These are phyloP conservation scores for Gallinago solitaria DNA, from an alignment of 2,797 vertebrate genomes.

Conservation along the genomic window DNA sequence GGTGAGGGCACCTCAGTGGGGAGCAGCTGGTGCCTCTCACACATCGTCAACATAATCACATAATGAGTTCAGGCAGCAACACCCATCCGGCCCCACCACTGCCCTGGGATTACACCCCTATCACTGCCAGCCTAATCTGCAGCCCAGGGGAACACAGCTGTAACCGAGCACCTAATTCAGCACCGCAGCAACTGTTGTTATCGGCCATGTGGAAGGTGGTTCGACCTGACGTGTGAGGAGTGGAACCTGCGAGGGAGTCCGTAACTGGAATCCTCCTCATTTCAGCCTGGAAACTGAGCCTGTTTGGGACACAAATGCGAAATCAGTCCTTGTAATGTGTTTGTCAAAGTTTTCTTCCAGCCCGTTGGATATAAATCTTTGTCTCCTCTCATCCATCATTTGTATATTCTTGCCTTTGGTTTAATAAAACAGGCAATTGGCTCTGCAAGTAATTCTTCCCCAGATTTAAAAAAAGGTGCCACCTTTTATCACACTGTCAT, in stretches of 20 bases:
- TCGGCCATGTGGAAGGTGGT: not conserved
- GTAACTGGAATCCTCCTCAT: rapidly evolving
- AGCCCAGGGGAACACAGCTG: not conserved
- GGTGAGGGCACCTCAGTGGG: rapidly evolving
- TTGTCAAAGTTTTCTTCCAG: not conserved
- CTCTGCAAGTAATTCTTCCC: not conserved
- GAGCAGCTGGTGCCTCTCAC: not conserved
- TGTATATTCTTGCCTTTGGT: not conserved
- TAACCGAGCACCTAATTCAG: not conserved
- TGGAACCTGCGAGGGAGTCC: not conserved
- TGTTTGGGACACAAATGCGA: rapidly evolving
- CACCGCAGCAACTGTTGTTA: rapidly evolving
- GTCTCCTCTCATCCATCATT: not conserved
- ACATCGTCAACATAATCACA: not conserved
- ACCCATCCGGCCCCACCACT: not conserved
- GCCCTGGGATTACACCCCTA: not conserved
- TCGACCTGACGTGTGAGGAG: rapidly evolving
- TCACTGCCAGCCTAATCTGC: not conserved
- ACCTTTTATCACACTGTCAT: not conserved
- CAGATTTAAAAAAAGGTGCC: not conserved
- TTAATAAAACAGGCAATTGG: not conserved
- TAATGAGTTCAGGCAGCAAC: not conserved
- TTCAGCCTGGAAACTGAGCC: not conserved
- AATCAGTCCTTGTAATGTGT: not conserved
- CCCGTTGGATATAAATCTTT: not conserved